A percentile compares a stretch with the other conserved stretches of the same genome.
These are phyloP conservation scores for Brenthis daphne DNA, from an alignment of 2,888 invertebrate genomes.

Conservation along the genomic window DNA sequence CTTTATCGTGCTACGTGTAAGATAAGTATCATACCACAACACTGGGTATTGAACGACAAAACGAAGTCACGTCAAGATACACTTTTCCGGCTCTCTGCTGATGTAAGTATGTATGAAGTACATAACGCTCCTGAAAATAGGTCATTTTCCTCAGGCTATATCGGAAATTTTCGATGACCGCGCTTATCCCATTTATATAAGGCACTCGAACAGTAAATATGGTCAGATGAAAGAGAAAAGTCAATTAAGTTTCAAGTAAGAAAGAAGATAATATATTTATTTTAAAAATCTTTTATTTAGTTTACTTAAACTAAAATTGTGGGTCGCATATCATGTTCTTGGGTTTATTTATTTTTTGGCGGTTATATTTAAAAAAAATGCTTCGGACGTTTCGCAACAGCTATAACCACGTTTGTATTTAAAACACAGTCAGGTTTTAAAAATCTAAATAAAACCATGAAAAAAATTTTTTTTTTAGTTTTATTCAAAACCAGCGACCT, in stretches of 20 bases:
- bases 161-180: conserved; percentile 36
- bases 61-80: conserved; percentile 31
- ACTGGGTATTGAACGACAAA: conserved; percentile 21
- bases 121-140: conserved; percentile 44
- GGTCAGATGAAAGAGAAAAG: conserved; percentile 12
- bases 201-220: conserved; percentile 20
- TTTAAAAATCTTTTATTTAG: no score
- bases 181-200: conserved; percentile 23
- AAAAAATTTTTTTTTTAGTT: no score
- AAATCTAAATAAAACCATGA: no score
- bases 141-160: conserved; percentile 40
- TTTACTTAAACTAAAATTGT: no score
- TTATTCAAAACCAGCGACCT: no score
- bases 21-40: conserved; percentile 2
- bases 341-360: no score
- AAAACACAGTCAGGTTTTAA: no score
- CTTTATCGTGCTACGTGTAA: background rate
- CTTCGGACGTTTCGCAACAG: no score
- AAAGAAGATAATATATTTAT: no score
- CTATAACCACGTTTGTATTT: no score
- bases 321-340: no score
- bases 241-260: conserved; percentile 2
- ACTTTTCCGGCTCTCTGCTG: conserved; percentile 27
- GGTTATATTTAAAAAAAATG: no score
- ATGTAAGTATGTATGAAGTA: conserved; percentile 30